Evolutionary conservation across 2,888 invertebrate genomes (phyloP).

Genomic region (Cantharis nigra): DNA sequence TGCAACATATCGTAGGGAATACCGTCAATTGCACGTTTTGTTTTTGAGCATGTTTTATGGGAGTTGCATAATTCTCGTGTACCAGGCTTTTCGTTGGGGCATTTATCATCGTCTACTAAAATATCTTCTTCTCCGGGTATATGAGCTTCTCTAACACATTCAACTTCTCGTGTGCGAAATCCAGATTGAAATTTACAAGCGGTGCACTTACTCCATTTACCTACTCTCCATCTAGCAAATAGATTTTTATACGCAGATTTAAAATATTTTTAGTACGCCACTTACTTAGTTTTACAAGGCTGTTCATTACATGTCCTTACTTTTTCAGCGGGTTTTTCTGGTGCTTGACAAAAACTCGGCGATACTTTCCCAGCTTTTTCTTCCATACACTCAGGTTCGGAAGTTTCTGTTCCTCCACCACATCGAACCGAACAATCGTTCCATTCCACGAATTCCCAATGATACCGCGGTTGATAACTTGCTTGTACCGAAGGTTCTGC

Average conservation of each 20-base stretch:
- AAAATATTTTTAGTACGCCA: slow-evolving; percentile 9
- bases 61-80: slow-evolving; percentile 52
- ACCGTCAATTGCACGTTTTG: slow-evolving; percentile 37
- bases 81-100: slow-evolving; percentile 44
- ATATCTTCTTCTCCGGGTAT: slow-evolving; percentile 56
- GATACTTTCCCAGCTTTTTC: slow-evolving; percentile 66
- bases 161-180: slow-evolving; percentile 54
- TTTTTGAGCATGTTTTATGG: slow-evolving; percentile 45
- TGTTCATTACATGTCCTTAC: slow-evolving; percentile 57
- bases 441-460: slow-evolving; percentile 68
- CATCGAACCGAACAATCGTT: slow-evolving; percentile 66
- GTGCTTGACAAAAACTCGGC: slow-evolving; percentile 57
- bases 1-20: slow-evolving; percentile 44
- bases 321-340: slow-evolving; percentile 53
- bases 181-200: slow-evolving; percentile 60
- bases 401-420: slow-evolving; percentile 63
- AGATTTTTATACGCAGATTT: slow-evolving; percentile 2
- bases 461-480: slow-evolving; percentile 61
- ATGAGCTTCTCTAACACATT: slow-evolving; percentile 57
- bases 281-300: slow-evolving; percentile 58
- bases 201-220: slow-evolving; percentile 67
- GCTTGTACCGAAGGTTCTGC: slow-evolving; percentile 62
- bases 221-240: slow-evolving; percentile 63
- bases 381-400: slow-evolving; percentile 64
- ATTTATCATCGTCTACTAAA: slow-evolving; percentile 50